These are phyloP conservation scores for Synaphobranchus kaupii DNA, from an alignment of 2,797 vertebrate species.

Conservation along the genomic window DNA sequence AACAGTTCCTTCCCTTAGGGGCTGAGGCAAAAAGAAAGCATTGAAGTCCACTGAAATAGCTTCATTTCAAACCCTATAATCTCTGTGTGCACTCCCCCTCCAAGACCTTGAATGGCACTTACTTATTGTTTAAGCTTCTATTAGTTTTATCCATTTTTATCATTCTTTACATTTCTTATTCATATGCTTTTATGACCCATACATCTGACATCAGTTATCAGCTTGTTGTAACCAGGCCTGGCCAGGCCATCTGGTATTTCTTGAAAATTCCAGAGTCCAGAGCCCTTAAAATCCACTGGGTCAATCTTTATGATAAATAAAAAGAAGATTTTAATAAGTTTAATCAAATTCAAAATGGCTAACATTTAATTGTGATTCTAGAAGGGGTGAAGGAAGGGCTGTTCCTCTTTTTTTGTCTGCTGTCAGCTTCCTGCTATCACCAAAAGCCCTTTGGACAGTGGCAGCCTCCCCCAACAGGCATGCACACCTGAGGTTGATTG, in stretches of 20 bases:
- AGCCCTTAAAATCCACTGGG: not conserved
- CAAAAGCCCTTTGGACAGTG: too few species aligned
- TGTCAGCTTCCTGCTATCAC: too few species aligned
- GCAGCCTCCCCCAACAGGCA: too few species aligned
- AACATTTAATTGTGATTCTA: too few species aligned
- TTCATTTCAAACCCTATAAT: slow-evolving; percentile 10
- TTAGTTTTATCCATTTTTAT: not conserved
- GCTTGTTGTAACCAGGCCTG: not conserved
- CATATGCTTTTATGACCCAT: not conserved
- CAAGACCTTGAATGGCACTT: slow-evolving; percentile 20
- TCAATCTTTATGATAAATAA: not conserved
- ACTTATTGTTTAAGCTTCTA: not conserved
- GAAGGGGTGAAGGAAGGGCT: too few species aligned
- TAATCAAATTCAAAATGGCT: not conserved
- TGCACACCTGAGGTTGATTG: not conserved
- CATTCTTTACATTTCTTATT: not conserved
- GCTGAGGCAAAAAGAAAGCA: not conserved
- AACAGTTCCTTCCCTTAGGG: slow-evolving; percentile 26
- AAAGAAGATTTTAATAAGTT: too few species aligned
- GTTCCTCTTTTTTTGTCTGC: too few species aligned
- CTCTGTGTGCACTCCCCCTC: not conserved
- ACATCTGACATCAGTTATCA: not conserved
- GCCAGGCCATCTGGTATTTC: not conserved
- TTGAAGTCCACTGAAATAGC: slow-evolving; percentile 17
- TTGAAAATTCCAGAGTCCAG: not conserved